Evolutionary conservation across 2,113 vertebrate genomes (phyloP).

Genomic region (Cyprinus carpio): DNA sequence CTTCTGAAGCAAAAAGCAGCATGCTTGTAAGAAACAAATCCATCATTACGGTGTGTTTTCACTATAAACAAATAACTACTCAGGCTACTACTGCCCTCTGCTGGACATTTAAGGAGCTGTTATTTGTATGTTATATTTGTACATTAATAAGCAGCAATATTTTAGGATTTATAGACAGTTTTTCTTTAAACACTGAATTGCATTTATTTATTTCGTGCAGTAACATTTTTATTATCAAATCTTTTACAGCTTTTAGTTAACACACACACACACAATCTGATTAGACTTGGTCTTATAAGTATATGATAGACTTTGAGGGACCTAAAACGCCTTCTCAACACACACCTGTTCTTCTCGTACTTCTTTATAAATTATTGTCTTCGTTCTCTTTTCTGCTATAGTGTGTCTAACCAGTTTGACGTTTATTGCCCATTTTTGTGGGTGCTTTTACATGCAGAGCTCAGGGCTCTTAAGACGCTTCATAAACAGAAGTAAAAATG

Average conservation of each 20-base stretch:
- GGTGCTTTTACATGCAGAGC: background rate
- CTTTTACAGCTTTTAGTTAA: background rate
- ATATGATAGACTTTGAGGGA: background rate
- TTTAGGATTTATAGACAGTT: background rate
- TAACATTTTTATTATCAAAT: background rate
- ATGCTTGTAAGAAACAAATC: background rate
- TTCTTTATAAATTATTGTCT: background rate
- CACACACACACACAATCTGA: background rate
- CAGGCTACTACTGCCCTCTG: background rate
- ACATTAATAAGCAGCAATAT: no score
- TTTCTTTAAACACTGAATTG: background rate
- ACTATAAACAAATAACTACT: background rate
- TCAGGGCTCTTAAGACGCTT: constrained; percentile 9
- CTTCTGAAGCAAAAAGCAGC: background rate
- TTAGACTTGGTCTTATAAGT: background rate
- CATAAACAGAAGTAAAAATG: constrained; percentile 37
- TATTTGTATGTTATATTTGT: background rate
- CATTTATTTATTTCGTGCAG: background rate
- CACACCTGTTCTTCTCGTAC: background rate
- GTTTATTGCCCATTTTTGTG: constrained; percentile 27
- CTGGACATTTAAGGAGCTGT: background rate
- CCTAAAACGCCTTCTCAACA: background rate
- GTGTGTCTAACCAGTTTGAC: background rate
- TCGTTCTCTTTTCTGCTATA: background rate
- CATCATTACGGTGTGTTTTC: background rate